Conservation (phyloP, 1,140 invertebrate genomes). For the Leptopilina clavipes region DNA sequence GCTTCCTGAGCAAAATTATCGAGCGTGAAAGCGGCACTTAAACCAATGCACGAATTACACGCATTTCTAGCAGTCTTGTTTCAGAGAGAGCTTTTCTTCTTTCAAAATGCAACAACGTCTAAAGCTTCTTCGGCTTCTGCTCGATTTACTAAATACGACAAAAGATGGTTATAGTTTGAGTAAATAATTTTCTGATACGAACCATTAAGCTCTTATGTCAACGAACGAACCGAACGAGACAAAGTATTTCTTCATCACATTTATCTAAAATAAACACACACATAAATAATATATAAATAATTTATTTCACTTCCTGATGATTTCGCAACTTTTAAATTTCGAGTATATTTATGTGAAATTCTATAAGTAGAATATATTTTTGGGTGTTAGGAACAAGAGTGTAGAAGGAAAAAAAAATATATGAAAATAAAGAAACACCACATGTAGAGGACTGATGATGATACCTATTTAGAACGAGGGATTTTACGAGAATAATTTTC, state of each 20-base stretch:
- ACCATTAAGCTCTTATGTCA: not conserved
- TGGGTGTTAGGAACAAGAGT: not conserved
- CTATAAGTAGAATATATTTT: not conserved
- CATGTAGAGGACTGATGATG: not conserved
- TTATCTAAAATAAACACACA: not conserved
- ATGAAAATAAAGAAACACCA: not conserved
- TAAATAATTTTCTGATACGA: not conserved
- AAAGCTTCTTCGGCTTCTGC: constrained; percentile 2
- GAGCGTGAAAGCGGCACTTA: constrained; percentile 23
- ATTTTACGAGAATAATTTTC: constrained; percentile 50
- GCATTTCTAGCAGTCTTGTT: not conserved
- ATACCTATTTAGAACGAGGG: not conserved
- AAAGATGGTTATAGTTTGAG: constrained; percentile 15
- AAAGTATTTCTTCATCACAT: not conserved
- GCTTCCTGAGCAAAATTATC: constrained; percentile 22
- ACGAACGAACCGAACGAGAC: not conserved
- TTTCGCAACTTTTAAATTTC: too few species aligned
- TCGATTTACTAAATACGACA: constrained; percentile 1
- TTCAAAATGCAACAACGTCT: not conserved
- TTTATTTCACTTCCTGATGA: too few species aligned
- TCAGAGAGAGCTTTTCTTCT: constrained; percentile 4
- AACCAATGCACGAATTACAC: constrained; percentile 14
- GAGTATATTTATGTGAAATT: not conserved
- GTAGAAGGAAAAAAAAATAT: not conserved
- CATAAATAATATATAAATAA: too few species aligned